phyloP scores from a whole-genome alignment of 2,888 invertebrate genomes.

The Andrena haemorrhoa region DNA sequence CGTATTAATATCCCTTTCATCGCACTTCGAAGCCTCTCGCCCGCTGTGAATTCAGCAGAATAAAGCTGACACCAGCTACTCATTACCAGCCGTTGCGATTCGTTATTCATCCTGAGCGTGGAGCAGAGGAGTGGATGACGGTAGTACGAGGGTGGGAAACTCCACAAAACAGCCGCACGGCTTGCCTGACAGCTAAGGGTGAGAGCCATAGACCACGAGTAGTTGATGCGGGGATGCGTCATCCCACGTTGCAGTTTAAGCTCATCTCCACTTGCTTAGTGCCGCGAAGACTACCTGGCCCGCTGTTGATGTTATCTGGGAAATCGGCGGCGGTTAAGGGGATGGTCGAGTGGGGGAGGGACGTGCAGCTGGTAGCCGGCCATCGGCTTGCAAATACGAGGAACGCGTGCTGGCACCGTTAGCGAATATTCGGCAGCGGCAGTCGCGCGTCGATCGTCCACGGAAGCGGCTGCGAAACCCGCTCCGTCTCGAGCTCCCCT shows the following conservation, averaged over 20 bases:
- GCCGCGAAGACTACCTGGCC: neutral
- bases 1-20: neutral
- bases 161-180: too few species aligned
- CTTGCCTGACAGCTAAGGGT: too few species aligned
- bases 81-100: too few species aligned
- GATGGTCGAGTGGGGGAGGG: slow-evolving; percentile 1
- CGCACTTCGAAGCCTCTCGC: too few species aligned
- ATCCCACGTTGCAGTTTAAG: neutral
- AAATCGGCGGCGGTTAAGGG: neutral
- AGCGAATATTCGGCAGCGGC: slow-evolving; percentile 46
- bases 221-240: neutral
- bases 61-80: too few species aligned
- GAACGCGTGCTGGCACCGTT: slow-evolving; percentile 14
- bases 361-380: slow-evolving; percentile 25
- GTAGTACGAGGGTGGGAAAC: too few species aligned
- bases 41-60: too few species aligned
- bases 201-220: too few species aligned
- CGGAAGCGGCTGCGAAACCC: slow-evolving; percentile 20
- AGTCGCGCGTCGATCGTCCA: slow-evolving; percentile 49
- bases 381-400: slow-evolving; percentile 41
- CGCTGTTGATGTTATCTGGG: slow-evolving; percentile 13
- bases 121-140: too few species aligned
- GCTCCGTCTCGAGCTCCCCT: neutral
- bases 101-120: too few species aligned
- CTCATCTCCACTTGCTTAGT: neutral